phyloP scores from a whole-genome alignment of 2,888 invertebrate genomes.

The Podabrus alpinus region DNA sequence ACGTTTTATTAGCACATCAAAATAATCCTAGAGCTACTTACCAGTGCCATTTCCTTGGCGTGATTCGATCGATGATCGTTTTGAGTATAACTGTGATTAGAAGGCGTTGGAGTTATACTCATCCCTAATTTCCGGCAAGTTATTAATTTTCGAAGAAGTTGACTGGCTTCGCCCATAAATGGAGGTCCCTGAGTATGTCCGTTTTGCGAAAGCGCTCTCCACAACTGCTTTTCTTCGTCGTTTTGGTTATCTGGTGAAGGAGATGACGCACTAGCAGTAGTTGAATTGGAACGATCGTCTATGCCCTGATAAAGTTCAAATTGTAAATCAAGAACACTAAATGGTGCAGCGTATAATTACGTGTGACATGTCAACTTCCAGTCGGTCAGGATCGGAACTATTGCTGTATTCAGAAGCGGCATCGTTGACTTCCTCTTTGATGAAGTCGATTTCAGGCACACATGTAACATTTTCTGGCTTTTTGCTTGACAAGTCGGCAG shows the following conservation, averaged over 20 bases:
- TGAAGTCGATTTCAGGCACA: slow-evolving; percentile 52
- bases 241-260: slow-evolving; percentile 49
- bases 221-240: slow-evolving; percentile 56
- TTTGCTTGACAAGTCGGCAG: slow-evolving; percentile 53
- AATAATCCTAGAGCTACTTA: background rate
- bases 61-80: slow-evolving; percentile 34
- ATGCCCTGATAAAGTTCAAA: slow-evolving; percentile 39
- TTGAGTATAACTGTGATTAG: slow-evolving; percentile 47
- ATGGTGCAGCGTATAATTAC: slow-evolving; percentile 37
- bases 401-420: slow-evolving; percentile 63
- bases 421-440: slow-evolving; percentile 50
- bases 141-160: slow-evolving; percentile 74
- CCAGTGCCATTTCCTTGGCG: slow-evolving; percentile 16
- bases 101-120: slow-evolving; percentile 63
- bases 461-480: slow-evolving; percentile 52
- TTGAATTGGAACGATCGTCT: slow-evolving; percentile 54
- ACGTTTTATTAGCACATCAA: background rate
- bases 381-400: slow-evolving; percentile 74
- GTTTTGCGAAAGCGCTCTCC: slow-evolving; percentile 64
- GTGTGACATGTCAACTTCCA: slow-evolving; percentile 71
- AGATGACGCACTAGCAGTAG: slow-evolving; percentile 50
- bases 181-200: slow-evolving; percentile 52
- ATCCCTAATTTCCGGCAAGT: slow-evolving; percentile 72
- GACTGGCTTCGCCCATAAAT: slow-evolving; percentile 73
- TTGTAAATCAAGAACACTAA: background rate